Percentiles rank a stretch among this genome's conserved stretches.
Evolutionary conservation across 2,888 invertebrate genomes (phyloP).

Genomic region (Baronia brevicornis): DNA sequence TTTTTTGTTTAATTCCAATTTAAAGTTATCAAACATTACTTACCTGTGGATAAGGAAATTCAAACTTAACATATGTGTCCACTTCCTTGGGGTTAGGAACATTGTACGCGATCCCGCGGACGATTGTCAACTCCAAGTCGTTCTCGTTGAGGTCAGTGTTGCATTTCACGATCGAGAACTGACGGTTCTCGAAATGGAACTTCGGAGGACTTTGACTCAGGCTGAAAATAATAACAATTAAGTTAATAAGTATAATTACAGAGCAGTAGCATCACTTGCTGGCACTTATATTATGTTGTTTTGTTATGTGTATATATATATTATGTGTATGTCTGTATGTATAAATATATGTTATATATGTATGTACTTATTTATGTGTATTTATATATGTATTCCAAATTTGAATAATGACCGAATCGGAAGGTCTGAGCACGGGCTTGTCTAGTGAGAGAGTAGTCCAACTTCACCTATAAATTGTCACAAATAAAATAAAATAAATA

Average conservation of each 20-base stretch:
- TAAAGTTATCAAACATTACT: slow-evolving; percentile 34
- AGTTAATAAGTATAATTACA: not conserved
- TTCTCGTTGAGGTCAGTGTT: slow-evolving; percentile 95
- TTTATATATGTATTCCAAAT: too few relatives aligned
- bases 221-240: slow-evolving; percentile 32
- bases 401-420: too few relatives aligned
- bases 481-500: not conserved
- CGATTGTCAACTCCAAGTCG: slow-evolving; percentile 89
- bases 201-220: slow-evolving; percentile 81
- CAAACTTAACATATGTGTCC: slow-evolving; percentile 94
- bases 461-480: too few relatives aligned
- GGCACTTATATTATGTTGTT: not conserved
- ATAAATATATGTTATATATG: too few relatives aligned
- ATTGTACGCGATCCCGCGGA: slow-evolving; percentile 91
- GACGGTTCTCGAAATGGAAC: slow-evolving; percentile 94
- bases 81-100: slow-evolving; percentile 89
- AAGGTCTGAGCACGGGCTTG: too few relatives aligned
- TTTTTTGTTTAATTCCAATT: not conserved
- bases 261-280: slow-evolving; percentile 1
- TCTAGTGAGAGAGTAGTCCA: too few relatives aligned
- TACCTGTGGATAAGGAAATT: slow-evolving; percentile 93
- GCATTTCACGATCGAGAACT: slow-evolving; percentile 93
- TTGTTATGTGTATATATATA: too few relatives aligned
- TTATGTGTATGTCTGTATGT: too few relatives aligned
- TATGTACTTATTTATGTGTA: too few relatives aligned